These are phyloP conservation scores for Melipona quadrifasciata DNA, from an alignment of 1,140 invertebrate species.

Conservation along the genomic window DNA sequence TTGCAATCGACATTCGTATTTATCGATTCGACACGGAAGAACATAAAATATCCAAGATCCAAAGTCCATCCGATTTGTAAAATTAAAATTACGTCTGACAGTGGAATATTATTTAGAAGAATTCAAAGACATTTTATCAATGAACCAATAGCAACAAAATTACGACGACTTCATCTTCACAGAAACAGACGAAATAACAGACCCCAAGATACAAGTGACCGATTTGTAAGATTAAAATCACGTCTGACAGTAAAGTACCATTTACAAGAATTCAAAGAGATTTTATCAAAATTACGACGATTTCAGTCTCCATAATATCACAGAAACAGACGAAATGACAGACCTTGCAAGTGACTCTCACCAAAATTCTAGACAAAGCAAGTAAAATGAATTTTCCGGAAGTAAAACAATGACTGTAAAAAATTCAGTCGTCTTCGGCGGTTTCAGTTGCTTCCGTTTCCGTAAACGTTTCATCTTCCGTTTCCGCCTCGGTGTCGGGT, in stretches of 20 bases:
- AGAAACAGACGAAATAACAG: not conserved
- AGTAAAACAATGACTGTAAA: not conserved
- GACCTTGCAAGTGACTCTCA: not conserved
- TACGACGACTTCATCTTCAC: not conserved
- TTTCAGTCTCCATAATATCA: not conserved
- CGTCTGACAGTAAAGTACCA: not conserved
- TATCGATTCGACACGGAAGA: not conserved
- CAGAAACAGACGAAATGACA: not conserved
- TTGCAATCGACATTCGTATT: too few relatives aligned
- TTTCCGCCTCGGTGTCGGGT: not conserved
- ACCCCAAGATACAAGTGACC: not conserved
- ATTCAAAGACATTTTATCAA: not conserved
- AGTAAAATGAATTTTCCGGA: not conserved
- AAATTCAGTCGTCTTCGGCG: not conserved
- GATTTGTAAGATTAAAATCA: not conserved
- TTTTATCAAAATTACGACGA: not conserved
- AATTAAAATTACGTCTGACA: not conserved
- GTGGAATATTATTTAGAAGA: not conserved
- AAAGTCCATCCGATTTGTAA: not conserved
- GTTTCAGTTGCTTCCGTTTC: not conserved
- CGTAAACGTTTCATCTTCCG: not conserved
- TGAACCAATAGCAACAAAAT: not conserved
- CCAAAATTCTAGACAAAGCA: not conserved
- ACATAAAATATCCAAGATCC: not conserved
- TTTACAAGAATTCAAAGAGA: not conserved